phyloP scores from a whole-genome alignment of 1,140 invertebrate genomes.

The Anadara kagoshimensis region DNA sequence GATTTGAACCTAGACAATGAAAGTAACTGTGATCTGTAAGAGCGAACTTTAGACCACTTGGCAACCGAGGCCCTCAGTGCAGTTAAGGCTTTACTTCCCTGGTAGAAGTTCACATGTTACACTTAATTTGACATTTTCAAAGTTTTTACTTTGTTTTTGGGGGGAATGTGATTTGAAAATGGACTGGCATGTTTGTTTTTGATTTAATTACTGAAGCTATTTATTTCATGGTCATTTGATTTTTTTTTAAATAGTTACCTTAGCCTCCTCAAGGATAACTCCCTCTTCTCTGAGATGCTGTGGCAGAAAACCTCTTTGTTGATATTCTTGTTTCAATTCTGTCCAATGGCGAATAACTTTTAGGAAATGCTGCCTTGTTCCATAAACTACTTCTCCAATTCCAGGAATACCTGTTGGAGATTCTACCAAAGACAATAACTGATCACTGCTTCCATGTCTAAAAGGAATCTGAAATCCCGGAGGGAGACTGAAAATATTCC shows the following conservation, averaged over 20 bases:
- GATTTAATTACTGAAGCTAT: neutral
- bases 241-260: conserved; percentile 42
- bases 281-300: conserved; percentile 60
- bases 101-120: too few species aligned
- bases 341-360: conserved; percentile 48
- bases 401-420: conserved; percentile 31
- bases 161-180: too few species aligned
- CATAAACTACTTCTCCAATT: conserved; percentile 61
- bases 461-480: neutral
- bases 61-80: too few species aligned
- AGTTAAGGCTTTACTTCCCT: too few species aligned
- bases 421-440: conserved; percentile 22
- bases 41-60: too few species aligned
- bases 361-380: conserved; percentile 39
- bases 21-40: neutral
- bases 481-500: neutral
- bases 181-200: too few species aligned
- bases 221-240: neutral
- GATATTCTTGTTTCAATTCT: conserved; percentile 37
- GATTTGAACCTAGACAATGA: neutral
- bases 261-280: conserved; percentile 55
- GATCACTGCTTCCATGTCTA: neutral
- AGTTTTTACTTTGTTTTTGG: too few species aligned
- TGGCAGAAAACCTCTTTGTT: conserved; percentile 32
- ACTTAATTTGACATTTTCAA: too few species aligned